Base-by-base conservation (phyloP, 2,113 vertebrate genomes). In the Zosterops borbonicus region DNA sequence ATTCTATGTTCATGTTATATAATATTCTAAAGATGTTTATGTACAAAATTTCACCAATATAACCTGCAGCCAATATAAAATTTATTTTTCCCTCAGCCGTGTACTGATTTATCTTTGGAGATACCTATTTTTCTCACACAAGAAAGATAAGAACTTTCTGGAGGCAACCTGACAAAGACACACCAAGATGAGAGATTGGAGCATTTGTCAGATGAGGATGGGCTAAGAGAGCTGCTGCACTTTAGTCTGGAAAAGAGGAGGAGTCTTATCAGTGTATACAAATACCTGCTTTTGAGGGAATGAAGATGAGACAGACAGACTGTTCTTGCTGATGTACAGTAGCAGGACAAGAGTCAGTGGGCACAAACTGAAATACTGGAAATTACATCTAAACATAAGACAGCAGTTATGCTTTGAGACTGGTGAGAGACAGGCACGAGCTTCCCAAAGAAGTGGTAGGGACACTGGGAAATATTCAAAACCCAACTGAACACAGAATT, bases 401-500 rank as follows among this genome's bases (percentile, higher is more conserved):
- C 62, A 83, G 42, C 5, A 27, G 3, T 35, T 60, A 5, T 1
- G 25, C 1, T 33, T 14, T 53, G 8, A 44, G 8, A 20, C 2
- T 59, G 7, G 19, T 46, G 37, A 75, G 53, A 53, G 27, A 37
- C 29, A 75, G 19, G 12, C 7, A 41, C 1, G 0, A 39, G 14
- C 11, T 89, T 73, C 9, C 19, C 35, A 83, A 8, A 44, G 15
- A 91, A 47, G 21, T 31, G 18, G 3, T 24, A 44, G 11, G 25
- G 8, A 31, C 22, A 10, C 13, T 16, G 62, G 28, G 9, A 92
- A 29, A 35, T 31, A 65, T 6, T 77, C 3, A 65, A 44, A 80
- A 27, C 5, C 1, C 27, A 83, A 0, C 5, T 44, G 9, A 39
- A 27, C 3, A 17, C 3, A 14, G 24, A 68, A 11, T 5, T 59